Base-by-base conservation (phyloP, 2,113 vertebrate species). In the Felis chaus region DNA sequence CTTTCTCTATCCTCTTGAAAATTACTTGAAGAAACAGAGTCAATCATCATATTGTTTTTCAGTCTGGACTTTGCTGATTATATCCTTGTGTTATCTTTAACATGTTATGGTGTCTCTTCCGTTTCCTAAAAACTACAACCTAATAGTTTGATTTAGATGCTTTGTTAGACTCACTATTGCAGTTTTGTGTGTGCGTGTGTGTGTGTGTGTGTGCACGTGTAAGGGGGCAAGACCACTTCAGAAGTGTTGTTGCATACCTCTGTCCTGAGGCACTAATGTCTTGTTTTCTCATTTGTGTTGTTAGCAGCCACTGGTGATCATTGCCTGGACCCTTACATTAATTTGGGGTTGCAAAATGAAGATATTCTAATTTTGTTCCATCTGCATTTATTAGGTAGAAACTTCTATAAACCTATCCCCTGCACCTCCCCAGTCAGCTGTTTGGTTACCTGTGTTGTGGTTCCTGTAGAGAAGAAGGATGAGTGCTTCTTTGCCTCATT, bases 321-420 rank as follows among this genome's bases (percentile, higher is more conserved):
- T 89, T 92, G 66, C n/a, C 83, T 92, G 53, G 33, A 88, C 88
- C n/a, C 12, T 95, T 88, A 87, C 41, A 80, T 92, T 74, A 76
- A 93, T 68, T 83, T 65, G 36, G 31, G 12, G 55, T 36, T 83
- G 23, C 29, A 81, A 53, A 81, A 55, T 87, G 11, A 95, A 95
- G n/a, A 55, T 65, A 87, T 2, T 73, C 39, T 90, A n/a, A 66
- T 88, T 82, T 93, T 39, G 93, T 93, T 76, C 36, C 8, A 14
- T 76, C 45, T 76, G 5, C 48, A 39, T 89, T 88, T 83, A 83
- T 89, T 93, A 93, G 23, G 23, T 83, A 23, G 83, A 65, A 82
- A 88, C 21, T 63, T 48, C 45, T 92, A 23, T 74, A 92, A 82
- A 76, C 29, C 45, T 89, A 9, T 76, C 36, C 45, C 39, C 39